Base-by-base conservation (phyloP, 2,888 invertebrate species). In the Monochamus alternatus region DNA sequence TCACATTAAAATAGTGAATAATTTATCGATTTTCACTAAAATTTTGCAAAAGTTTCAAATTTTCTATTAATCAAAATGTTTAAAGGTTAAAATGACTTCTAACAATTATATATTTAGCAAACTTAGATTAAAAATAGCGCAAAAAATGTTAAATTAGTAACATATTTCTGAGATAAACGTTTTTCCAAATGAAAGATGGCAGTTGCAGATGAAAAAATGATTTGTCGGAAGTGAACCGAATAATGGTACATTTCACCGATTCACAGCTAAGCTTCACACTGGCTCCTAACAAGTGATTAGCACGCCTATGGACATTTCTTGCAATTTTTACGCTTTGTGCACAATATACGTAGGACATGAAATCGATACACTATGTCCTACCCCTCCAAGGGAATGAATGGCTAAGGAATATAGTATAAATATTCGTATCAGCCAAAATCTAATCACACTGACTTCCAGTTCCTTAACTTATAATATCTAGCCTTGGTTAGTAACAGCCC, bases 261-360 rank as follows among this genome's bases (percentile, higher is more conserved):
- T 55, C 14, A 22, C 55, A n/a, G n/a, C 55, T 5, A 55, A 14
- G 14, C 55, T 7, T 55, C 55, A 55, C 10, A 55, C n/a, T 55
- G 55, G 3, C 32, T 30, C 38, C n/a, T 59, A 59, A 59, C n/a
- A n/a, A 8, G 38, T 32, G 3, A n/a, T 60, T 60, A 55, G 60
- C 60, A 38, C 60, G 60, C 31, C 31, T 1, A 31, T 60, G 32
- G 60, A 32, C 32, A 60, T 38, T 60, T 60, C 60, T 60, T 60
- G 31, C 38, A 8, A 60, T 60, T 60, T 60, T 60, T 60, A 60
- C 60, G 60, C 32, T 60, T 60, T 60, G 31, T 60, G 60, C 60
- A 60, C 60, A 60, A 60, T 60, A 60, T 32, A 60, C 60, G 32
- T 32, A 32, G 60, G 30, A 60, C 60, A 60, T n/a, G 60, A 60